Base-by-base conservation (phyloP, 2,113 vertebrate species). In the Octodon degus region DNA sequence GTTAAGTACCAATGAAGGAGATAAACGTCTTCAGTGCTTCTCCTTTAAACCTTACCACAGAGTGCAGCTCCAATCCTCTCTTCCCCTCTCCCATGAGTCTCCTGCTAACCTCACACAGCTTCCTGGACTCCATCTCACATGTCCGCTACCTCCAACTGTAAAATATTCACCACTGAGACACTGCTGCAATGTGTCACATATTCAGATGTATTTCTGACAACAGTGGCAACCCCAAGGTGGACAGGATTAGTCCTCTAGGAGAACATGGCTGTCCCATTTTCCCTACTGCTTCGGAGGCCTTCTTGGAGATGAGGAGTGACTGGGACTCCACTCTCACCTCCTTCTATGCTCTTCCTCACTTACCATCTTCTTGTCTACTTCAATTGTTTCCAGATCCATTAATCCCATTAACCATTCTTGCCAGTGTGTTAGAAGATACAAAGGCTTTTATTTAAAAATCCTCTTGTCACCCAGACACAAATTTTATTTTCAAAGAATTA, bases 401-500 rank as follows among this genome's bases (percentile, higher is more conserved):
- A 67, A 53, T 5, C 27, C 27, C 68, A 92, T 13, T 25, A 65
- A 34, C 16, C 22, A 63, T 63, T 76, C 13, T 30, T 43, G 53
- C 25, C 47, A 43, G 25, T 34, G 17, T 76, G 62, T 34, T 34
- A 8, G n/a, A 47, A 32, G 27, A 50, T 30, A 25, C 14, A 19
- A 50, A 32, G 43, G 13, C 47, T 50, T 79, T 27, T 30, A 32
- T 79, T 50, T 79, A 32, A 79, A 32, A 77, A 50, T 14, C 30
- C 43, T 79, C 13, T 79, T 14, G 47, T 77, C 25, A 30, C 74
- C 25, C 74, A 47, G 74, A 77, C 8, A 77, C 1, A 30, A 70
- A 14, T 85, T 94, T 90, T 90, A 60, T 77, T 96, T 92, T 88
- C 47, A 67, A 91, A 91, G 27, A 34, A 67, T 55, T 83, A 83